phyloP scores from a whole-genome alignment of 1,140 invertebrate species.

The Drosophila tropicalis region DNA sequence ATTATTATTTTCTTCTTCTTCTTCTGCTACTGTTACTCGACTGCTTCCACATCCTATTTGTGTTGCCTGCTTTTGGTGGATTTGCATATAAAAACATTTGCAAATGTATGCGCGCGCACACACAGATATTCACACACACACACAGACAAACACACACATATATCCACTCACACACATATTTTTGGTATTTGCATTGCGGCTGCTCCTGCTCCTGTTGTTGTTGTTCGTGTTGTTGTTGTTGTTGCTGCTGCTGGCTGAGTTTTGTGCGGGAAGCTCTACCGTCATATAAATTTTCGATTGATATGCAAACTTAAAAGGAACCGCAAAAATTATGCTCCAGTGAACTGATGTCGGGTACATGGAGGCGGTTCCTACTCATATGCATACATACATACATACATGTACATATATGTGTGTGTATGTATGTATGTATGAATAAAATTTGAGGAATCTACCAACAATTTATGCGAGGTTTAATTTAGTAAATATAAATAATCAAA shows the following conservation, averaged over 20 bases:
- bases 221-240: constrained; percentile 36
- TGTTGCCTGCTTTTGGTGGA: constrained; percentile 59
- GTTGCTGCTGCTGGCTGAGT: constrained; percentile 9
- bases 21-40: constrained; percentile 15
- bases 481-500: too few species aligned
- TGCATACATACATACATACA: background rate
- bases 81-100: constrained; percentile 80
- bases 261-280: constrained; percentile 47
- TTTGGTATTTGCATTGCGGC: constrained; percentile 65
- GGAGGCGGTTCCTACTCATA: background rate
- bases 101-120: constrained; percentile 76
- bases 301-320: constrained; percentile 83
- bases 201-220: background rate
- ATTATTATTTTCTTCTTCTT: constrained; percentile 21
- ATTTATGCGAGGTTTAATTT: too few species aligned
- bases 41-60: constrained; percentile 13
- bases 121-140: constrained; percentile 40
- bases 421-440: too few species aligned
- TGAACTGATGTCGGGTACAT: constrained; percentile 51
- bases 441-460: too few species aligned
- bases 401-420: background rate
- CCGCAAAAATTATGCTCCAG: constrained; percentile 82
- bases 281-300: constrained; percentile 82
- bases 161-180: constrained; percentile 27
- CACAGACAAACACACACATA: constrained; percentile 24